Evolutionary conservation across 2,113 vertebrate species (phyloP), one percentile per base, ranked within the genome.

Genomic region (Pseudopipra pipra): DNA sequence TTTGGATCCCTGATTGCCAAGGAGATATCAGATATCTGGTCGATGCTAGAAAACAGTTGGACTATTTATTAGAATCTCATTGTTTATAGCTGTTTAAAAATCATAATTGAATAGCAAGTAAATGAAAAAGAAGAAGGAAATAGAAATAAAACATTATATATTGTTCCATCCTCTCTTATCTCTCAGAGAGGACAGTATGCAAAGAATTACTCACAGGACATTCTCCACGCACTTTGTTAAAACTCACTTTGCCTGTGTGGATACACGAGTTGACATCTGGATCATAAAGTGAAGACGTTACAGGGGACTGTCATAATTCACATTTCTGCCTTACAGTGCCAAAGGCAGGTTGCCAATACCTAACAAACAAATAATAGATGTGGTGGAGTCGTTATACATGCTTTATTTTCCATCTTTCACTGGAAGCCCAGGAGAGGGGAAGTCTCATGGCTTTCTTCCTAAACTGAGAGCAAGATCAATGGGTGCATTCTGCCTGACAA

Each of bases 1-100:
- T 95, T 86, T 93, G 54, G 70, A 90, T 88, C 70, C 44, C 76
- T 94, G 79, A 92, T 90, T 90, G 82, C 68, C 76, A 85, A 93
- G 66, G 83, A 85, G 85, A 51, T 93, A 92, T 76, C 88, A 70
- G 76, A 75, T 96, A 93, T 72, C 83, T 95, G 74, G 37, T 16
- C 43, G 49, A 94, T 89, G 49, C 46, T 92, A 81, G 78, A 95
- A 75, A 92, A 66, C 80, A 91, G 37, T 72, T 84, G 73, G 83
- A 66, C 66, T 94, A 61, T 56, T 63, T 30, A 71, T 91, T 83
- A 75, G 63, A 90, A 81, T 72, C 68, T 86, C 51, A 9, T 68
- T 78, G 43, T 80, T 73, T 79, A 30, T 44, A 76, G 65, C 23
- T 49, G 16, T 79, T 93, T 81, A 84, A 94, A 94, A 93, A 54